Conservation (phyloP, 2,113 vertebrate species). For the Zosterops hypoxanthus region DNA sequence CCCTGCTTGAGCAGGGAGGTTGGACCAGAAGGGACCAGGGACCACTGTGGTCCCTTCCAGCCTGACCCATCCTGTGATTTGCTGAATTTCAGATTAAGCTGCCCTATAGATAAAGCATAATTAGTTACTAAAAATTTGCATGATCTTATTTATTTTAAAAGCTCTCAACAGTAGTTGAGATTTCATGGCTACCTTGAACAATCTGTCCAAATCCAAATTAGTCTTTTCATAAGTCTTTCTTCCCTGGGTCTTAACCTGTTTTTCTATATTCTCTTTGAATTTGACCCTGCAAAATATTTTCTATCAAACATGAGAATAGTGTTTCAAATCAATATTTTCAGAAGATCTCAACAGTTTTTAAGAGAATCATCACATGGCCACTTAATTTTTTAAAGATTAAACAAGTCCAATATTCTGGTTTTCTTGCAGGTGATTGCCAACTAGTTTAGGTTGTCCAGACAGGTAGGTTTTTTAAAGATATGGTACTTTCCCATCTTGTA, state of each 20-base stretch:
- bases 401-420: neutral
- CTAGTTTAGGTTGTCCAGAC: neutral
- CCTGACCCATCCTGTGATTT: neutral
- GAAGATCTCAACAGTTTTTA: neutral
- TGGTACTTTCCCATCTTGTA: neutral
- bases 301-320: neutral
- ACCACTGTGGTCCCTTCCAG: no score
- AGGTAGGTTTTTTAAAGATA: neutral
- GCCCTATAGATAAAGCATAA: neutral
- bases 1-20: neutral
- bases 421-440: neutral
- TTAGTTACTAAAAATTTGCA: neutral
- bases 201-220: neutral
- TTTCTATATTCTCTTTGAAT: neutral
- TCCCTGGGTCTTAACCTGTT: neutral
- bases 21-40: neutral
- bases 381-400: neutral
- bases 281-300: neutral
- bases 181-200: neutral
- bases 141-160: neutral
- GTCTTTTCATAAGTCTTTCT: neutral
- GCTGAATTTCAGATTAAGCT: neutral
- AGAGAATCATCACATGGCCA: fast-evolving
- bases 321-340: neutral
- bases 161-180: neutral